These are phyloP conservation scores for Collichthys lucidus DNA, from an alignment of 2,113 vertebrate genomes.

Conservation along the genomic window DNA sequence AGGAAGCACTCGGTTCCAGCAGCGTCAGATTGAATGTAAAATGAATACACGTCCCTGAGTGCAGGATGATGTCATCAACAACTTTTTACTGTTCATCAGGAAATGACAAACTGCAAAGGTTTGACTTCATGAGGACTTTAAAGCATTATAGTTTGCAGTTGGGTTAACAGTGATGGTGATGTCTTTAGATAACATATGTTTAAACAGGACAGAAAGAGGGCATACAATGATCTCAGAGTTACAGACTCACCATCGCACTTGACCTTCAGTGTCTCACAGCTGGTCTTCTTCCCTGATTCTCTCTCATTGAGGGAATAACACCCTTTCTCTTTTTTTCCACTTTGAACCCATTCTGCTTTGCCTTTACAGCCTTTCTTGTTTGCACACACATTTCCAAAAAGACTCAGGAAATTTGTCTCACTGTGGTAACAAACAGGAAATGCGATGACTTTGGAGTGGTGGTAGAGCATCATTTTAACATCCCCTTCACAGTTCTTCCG, in stretches of 20 bases:
- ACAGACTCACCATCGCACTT: constrained; percentile 60
- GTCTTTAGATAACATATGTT: too few species aligned
- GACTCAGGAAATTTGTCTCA: accelerated
- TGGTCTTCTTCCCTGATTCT: accelerated
- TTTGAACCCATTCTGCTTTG: accelerated
- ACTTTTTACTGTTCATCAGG: too few species aligned
- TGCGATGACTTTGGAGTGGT: accelerated
- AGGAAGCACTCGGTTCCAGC: too few species aligned
- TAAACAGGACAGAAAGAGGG: too few species aligned
- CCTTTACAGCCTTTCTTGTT: constrained; percentile 7
- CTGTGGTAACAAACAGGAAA: not conserved
- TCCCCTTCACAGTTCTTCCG: not conserved
- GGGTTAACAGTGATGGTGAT: too few species aligned
- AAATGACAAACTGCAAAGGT: too few species aligned
- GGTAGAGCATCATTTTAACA: accelerated
- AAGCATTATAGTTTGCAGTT: too few species aligned
- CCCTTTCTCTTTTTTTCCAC: accelerated
- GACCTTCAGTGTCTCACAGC: not conserved
- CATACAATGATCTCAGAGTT: too few species aligned
- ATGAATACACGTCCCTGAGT: too few species aligned
- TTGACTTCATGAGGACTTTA: too few species aligned
- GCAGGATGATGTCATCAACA: too few species aligned
- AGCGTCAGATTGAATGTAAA: too few species aligned
- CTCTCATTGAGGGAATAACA: not conserved
- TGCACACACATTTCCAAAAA: constrained; percentile 17